phyloP scores from a whole-genome alignment of 2,888 invertebrate genomes.

The Empis livida region DNA sequence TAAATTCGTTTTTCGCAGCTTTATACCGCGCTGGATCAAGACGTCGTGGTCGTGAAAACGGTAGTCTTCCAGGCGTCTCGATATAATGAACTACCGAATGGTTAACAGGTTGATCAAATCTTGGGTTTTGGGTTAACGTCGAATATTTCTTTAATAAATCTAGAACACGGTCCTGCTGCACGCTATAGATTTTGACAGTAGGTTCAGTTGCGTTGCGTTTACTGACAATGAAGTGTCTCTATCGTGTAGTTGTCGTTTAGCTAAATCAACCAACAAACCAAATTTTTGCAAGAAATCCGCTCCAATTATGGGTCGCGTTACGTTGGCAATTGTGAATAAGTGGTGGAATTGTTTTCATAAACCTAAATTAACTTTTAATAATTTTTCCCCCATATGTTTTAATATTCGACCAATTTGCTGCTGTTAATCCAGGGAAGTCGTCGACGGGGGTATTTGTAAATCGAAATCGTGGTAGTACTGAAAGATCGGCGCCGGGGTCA shows the following conservation, averaged over 20 bases:
- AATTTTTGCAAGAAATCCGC: constrained; percentile 8
- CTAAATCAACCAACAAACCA: constrained; percentile 3
- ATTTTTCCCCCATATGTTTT: constrained; percentile 4
- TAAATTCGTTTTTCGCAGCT: constrained; percentile 4
- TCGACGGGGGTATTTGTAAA: no score
- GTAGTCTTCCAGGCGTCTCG: not conserved
- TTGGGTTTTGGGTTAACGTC: not conserved
- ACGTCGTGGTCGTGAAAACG: constrained; percentile 1
- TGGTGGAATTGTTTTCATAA: constrained; percentile 5
- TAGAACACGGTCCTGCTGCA: not conserved
- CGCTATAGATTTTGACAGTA: not conserved
- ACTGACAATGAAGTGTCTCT: not conserved
- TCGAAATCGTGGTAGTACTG: not conserved
- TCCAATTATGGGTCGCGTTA: constrained; percentile 8
- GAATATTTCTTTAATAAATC: not conserved
- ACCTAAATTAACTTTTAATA: constrained; percentile 8
- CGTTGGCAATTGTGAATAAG: constrained; percentile 6
- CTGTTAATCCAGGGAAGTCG: not conserved
- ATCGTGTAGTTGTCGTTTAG: not conserved
- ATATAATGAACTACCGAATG: constrained; percentile 1
- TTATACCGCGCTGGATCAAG: not conserved
- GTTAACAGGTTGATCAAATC: not conserved
- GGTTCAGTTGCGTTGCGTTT: not conserved
- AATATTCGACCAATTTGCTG: constrained; percentile 8
- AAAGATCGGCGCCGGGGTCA: not conserved